These are phyloP conservation scores for Baccha elongata DNA, from an alignment of 2,888 invertebrate species.

Conservation along the genomic window DNA sequence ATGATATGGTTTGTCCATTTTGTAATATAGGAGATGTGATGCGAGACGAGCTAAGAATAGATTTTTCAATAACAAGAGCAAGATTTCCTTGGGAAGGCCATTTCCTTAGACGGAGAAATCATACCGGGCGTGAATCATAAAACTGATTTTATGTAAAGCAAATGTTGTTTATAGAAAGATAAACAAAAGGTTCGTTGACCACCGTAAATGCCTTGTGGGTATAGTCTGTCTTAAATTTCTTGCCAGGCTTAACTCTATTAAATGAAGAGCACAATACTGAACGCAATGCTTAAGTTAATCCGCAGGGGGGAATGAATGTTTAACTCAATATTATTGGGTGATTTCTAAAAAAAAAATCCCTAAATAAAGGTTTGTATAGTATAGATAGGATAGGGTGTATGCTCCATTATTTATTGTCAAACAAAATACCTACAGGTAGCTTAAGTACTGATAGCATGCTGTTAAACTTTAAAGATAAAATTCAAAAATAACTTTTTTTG, in stretches of 20 bases:
- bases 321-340: no score
- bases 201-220: neutral
- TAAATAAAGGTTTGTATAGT: no score
- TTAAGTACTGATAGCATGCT: no score
- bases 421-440: no score
- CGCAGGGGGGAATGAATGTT: no score
- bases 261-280: no score
- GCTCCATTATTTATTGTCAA: no score
- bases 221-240: neutral
- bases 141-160: neutral
- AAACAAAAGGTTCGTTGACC: constrained; percentile 1
- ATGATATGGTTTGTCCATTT: neutral
- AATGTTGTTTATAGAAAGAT: neutral
- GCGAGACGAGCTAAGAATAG: neutral
- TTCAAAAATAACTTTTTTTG: no score
- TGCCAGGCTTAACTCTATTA: neutral
- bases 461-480: no score
- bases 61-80: neutral
- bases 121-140: neutral
- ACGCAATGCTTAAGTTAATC: no score
- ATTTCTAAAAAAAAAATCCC: no score
- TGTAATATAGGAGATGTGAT: neutral
- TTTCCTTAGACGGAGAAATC: neutral
- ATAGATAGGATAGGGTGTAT: no score
- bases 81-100: neutral